These are phyloP conservation scores for Halichondria panicea DNA, from an alignment of 37 sponge, comb jelly and placozoan species.

Conservation along the genomic window DNA sequence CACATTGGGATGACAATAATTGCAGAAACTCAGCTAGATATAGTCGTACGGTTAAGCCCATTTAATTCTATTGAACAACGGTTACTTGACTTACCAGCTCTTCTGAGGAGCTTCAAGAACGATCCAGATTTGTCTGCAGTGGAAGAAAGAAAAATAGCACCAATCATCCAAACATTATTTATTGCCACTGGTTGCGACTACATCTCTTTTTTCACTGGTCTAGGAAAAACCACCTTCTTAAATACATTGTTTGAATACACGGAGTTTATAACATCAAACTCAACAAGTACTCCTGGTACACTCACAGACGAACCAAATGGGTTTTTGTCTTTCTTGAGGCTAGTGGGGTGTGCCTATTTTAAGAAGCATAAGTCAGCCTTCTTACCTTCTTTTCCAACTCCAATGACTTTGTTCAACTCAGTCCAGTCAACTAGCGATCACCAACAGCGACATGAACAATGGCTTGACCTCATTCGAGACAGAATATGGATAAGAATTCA, in stretches of 20 bases:
- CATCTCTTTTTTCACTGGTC: slow-evolving; percentile 23
- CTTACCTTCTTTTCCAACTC: background rate
- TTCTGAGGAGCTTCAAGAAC: background rate
- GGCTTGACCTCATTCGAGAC: slow-evolving; percentile 23
- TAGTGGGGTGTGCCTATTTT: slow-evolving; percentile 15
- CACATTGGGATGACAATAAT: slow-evolving; percentile 24
- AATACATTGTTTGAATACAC: slow-evolving; percentile 5
- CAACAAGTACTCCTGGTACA: background rate
- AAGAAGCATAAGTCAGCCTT: slow-evolving; percentile 31
- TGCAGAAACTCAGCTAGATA: background rate
- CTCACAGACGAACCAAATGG: background rate
- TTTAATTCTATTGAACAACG: background rate
- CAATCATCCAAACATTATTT: slow-evolving; percentile 2
- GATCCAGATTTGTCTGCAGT: slow-evolving; percentile 32
- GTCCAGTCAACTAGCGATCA: too few relatives aligned
- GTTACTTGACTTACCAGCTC: background rate
- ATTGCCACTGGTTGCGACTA: slow-evolving; percentile 32
- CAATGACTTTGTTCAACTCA: slow-evolving; percentile 1
- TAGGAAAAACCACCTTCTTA: slow-evolving; percentile 26
- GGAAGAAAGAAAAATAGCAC: background rate
- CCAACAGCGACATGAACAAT: too few relatives aligned
- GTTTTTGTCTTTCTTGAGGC: slow-evolving; percentile 14
- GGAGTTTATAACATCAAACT: slow-evolving; percentile 3
- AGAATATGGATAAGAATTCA: slow-evolving; percentile 12
- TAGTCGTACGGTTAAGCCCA: background rate